Evolutionary conservation across 2,888 invertebrate genomes (phyloP).

Genomic region (Machimus rusticus): DNA sequence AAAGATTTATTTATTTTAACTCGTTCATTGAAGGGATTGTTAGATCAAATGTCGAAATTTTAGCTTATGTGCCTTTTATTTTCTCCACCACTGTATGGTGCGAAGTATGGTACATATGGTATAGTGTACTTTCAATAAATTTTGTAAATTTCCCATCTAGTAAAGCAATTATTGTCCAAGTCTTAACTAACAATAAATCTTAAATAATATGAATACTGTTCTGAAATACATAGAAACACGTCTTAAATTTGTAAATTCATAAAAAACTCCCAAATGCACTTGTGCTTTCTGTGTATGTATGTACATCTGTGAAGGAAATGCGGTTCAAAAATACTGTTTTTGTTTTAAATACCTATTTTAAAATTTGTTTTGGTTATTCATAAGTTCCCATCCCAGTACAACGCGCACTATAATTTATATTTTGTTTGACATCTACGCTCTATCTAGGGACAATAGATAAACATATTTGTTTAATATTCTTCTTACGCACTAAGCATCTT

Average conservation of each 20-base stretch:
- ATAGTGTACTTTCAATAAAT: too few relatives aligned
- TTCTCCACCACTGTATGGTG: too few relatives aligned
- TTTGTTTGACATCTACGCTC: neutral
- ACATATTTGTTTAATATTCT: neutral
- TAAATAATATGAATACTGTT: slow-evolving; percentile 8
- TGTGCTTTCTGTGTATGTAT: neutral
- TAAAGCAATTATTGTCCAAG: slow-evolving; percentile 1
- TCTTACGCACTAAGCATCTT: neutral
- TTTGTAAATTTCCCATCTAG: neutral
- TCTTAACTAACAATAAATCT: neutral
- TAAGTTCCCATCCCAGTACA: neutral
- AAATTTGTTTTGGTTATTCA: neutral
- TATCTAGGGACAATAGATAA: neutral
- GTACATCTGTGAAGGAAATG: neutral
- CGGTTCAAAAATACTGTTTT: neutral
- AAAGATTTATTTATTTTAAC: too few relatives aligned
- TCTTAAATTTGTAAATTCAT: neutral
- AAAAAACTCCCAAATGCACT: neutral
- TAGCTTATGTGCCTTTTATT: too few relatives aligned
- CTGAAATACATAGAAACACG: neutral
- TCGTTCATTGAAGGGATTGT: too few relatives aligned
- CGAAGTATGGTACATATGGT: neutral
- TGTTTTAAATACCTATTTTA: neutral
- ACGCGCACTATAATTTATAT: neutral
- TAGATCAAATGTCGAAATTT: too few relatives aligned